phyloP scores from a whole-genome alignment of 2,797 vertebrate genomes.

The Acanthurus leucopareius region DNA sequence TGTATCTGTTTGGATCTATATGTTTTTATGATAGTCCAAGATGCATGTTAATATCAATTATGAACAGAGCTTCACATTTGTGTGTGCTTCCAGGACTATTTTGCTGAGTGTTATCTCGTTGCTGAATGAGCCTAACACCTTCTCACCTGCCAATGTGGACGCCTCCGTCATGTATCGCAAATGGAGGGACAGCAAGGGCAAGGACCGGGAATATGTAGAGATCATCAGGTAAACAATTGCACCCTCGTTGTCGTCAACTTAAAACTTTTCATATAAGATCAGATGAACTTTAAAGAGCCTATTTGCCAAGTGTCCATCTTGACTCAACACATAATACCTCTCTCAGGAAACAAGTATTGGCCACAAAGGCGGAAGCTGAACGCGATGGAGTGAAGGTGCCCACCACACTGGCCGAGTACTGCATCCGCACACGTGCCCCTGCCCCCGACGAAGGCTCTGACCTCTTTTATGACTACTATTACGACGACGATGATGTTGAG shows the following conservation, averaged over 20 bases:
- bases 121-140: constrained; percentile 96
- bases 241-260: not conserved
- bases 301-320: not conserved
- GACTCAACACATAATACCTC: not conserved
- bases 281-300: not conserved
- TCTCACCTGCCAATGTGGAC: constrained; percentile 94
- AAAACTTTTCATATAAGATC: not conserved
- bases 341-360: constrained; percentile 92
- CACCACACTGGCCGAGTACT: constrained; percentile 94
- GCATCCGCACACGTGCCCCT: constrained; percentile 91
- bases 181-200: constrained; percentile 96
- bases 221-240: constrained; percentile 89
- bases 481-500: constrained; percentile 91
- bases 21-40: too few relatives aligned
- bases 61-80: too few relatives aligned
- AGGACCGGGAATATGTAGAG: constrained; percentile 93
- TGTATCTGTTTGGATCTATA: too few relatives aligned
- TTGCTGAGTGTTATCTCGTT: constrained; percentile 95
- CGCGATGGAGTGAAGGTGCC: constrained; percentile 94
- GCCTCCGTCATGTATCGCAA: constrained; percentile 98
- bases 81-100: constrained; percentile 88
- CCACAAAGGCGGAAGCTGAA: constrained; percentile 93
- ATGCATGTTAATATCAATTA: too few relatives aligned
- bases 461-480: constrained; percentile 95
- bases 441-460: constrained; percentile 92